Evolutionary conservation across 2,113 vertebrate species (phyloP).

Genomic region (Bagarius yarrelli): DNA sequence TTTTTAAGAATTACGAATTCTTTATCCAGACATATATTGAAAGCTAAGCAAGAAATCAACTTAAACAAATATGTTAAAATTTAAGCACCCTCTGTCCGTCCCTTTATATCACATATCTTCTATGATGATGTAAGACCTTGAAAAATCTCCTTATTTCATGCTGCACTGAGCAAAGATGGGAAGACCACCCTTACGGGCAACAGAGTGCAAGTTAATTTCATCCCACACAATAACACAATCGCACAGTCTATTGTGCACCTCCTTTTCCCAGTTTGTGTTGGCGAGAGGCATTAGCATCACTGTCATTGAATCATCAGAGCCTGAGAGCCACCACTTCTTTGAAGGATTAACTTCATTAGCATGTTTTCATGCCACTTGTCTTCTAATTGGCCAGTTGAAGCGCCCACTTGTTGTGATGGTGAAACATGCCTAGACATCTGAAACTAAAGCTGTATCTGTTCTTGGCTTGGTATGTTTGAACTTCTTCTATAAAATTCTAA

Average conservation of each 20-base stretch:
- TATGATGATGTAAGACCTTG: conserved; percentile 67
- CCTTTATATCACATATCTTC: conserved; percentile 65
- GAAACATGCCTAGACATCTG: conserved; percentile 51
- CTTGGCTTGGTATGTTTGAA: background rate
- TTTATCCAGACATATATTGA: conserved; percentile 11
- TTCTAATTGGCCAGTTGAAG: conserved; percentile 55
- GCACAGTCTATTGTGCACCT: conserved; percentile 49
- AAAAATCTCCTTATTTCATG: conserved; percentile 67
- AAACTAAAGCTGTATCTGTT: conserved; percentile 14
- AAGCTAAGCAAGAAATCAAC: conserved; percentile 35
- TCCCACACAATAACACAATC: conserved; percentile 68
- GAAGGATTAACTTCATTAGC: conserved; percentile 61
- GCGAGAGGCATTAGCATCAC: conserved; percentile 56
- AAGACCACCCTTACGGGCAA: conserved; percentile 72
- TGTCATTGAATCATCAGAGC: conserved; percentile 55
- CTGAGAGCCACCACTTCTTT: conserved; percentile 58
- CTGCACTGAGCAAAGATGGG: conserved; percentile 62
- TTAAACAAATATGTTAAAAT: conserved; percentile 32
- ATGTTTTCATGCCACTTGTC: conserved; percentile 59
- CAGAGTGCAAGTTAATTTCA: conserved; percentile 69
- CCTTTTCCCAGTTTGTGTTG: conserved; percentile 48
- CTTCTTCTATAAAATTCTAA: background rate
- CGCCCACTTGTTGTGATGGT: conserved; percentile 55
- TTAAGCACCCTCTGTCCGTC: conserved; percentile 58
- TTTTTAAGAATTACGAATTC: conserved; percentile 22